Percentiles rank a stretch among this genome's conserved stretches.
These are phyloP conservation scores for Aricia agestis DNA, from an alignment of 1,140 invertebrate genomes.

Conservation along the genomic window DNA sequence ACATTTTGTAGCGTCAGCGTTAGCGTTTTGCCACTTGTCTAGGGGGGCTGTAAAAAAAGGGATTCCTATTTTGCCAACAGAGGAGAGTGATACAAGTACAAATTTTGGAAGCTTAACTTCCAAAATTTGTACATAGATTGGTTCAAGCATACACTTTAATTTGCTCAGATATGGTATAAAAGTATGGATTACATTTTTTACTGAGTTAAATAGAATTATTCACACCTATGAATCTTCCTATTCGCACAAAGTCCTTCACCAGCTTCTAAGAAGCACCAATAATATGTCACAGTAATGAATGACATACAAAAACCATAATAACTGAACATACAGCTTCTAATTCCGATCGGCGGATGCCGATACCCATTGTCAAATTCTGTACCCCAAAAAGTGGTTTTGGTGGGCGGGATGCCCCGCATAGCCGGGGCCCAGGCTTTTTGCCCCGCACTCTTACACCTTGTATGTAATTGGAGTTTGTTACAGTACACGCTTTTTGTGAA, in stretches of 20 bases:
- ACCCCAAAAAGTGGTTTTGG: not conserved
- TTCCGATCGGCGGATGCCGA: not conserved
- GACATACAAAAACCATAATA: constrained; percentile 1
- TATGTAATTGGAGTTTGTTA: constrained; percentile 24
- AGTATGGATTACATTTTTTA: too few species aligned
- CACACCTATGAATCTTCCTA: too few species aligned
- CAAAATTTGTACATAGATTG: too few species aligned
- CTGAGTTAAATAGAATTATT: too few species aligned
- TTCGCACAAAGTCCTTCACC: not conserved
- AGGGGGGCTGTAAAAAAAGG: too few species aligned
- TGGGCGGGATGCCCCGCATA: not conserved
- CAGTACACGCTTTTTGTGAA: not conserved
- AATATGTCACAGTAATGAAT: not conserved
- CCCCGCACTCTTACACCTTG: constrained; percentile 31
- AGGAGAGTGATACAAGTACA: too few species aligned
- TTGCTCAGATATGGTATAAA: too few species aligned
- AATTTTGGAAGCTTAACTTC: too few species aligned
- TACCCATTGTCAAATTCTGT: constrained; percentile 1
- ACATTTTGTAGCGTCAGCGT: too few species aligned
- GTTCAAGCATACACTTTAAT: too few species aligned
- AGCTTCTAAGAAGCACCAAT: not conserved
- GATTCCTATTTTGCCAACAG: too few species aligned
- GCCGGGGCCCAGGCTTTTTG: not conserved
- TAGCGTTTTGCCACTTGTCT: too few species aligned
- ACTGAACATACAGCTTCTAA: not conserved